Conservation (phyloP, 2,888 invertebrate genomes). For the Herminia tarsipennalis region DNA sequence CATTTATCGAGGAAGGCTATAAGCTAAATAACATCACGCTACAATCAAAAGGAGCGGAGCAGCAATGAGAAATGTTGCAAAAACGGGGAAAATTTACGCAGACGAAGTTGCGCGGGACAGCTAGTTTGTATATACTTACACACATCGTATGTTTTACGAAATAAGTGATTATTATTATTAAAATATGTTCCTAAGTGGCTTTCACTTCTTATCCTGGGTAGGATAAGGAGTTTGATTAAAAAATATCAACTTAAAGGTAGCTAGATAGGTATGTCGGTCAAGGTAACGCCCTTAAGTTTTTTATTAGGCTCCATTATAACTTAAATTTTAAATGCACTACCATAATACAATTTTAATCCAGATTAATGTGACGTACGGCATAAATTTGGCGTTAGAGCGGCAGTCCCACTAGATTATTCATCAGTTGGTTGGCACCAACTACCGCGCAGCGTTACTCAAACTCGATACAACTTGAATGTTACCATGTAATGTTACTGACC, state of each 20-base stretch:
- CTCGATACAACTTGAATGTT: background rate
- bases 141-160: too few species aligned
- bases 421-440: slow-evolving; percentile 50
- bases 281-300: background rate
- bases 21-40: too few species aligned
- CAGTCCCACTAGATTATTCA: slow-evolving; percentile 61
- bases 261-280: too few species aligned
- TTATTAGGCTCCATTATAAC: slow-evolving; percentile 1
- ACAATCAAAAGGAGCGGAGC: too few species aligned
- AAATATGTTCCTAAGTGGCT: too few species aligned
- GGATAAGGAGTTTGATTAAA: background rate
- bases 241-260: background rate
- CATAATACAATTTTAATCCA: slow-evolving; percentile 25
- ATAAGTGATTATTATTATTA: too few species aligned
- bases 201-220: too few species aligned
- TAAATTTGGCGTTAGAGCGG: slow-evolving; percentile 55
- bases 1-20: too few species aligned
- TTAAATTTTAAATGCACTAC: slow-evolving; percentile 9
- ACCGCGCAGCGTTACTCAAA: slow-evolving; percentile 29
- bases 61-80: too few species aligned
- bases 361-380: slow-evolving; percentile 44
- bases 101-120: too few species aligned
- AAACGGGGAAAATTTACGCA: too few species aligned
- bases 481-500: background rate
- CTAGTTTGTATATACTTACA: too few species aligned